Percentiles rank a stretch among this genome's conserved stretches.
phyloP scores from a whole-genome alignment of 2,113 vertebrate genomes.

The Malurus alboscapulatus region DNA sequence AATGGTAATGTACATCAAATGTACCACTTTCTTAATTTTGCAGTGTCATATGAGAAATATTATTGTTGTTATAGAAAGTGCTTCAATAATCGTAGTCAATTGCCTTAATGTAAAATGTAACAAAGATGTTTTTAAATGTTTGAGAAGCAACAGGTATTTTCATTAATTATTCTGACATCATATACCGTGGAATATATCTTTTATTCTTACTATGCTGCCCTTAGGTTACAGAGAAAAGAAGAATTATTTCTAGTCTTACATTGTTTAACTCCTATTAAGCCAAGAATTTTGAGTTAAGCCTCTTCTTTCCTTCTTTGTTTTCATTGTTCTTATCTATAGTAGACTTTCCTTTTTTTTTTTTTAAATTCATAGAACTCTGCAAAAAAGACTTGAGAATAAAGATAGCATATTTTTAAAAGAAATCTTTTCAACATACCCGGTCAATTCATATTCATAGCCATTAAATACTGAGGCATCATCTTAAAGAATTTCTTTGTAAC shows the following conservation, averaged over 20 bases:
- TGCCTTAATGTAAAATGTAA: constrained; percentile 17
- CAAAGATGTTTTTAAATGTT: constrained; percentile 18
- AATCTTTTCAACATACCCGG: neutral
- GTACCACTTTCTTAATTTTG: neutral
- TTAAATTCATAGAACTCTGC: neutral
- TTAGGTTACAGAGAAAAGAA: constrained; percentile 26
- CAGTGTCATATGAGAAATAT: constrained; percentile 26
- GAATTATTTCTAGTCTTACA: constrained; percentile 16
- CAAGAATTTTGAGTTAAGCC: neutral
- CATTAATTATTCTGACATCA: constrained; percentile 57
- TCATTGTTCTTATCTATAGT: neutral
- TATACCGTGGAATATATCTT: constrained; percentile 17
- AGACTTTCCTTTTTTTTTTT: neutral
- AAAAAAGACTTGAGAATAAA: neutral
- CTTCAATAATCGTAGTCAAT: constrained; percentile 47
- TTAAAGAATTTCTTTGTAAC: neutral
- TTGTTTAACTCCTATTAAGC: constrained; percentile 22
- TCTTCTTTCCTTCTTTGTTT: neutral
- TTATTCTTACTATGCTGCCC: constrained; percentile 7
- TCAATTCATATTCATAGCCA: neutral
- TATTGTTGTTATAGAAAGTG: constrained; percentile 20
- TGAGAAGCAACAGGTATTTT: constrained; percentile 47
- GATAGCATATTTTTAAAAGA: neutral
- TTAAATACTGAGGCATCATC: neutral
- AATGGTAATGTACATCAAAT: neutral